These are phyloP conservation scores for Trachelus stipa DNA, from an alignment of 2,888 invertebrate genomes.

Conservation along the genomic window DNA sequence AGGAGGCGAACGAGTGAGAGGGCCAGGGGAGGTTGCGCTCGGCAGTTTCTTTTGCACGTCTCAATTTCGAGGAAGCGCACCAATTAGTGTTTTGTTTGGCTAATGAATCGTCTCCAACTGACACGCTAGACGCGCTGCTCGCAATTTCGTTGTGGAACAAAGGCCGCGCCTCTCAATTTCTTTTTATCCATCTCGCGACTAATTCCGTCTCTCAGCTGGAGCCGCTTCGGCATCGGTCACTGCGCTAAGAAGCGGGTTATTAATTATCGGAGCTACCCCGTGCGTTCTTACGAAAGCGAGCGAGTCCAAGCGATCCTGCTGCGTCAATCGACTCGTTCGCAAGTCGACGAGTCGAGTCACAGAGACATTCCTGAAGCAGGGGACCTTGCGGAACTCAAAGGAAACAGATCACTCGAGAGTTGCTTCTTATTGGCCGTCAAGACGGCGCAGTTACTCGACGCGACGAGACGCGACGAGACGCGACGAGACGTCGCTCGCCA, in stretches of 20 bases:
- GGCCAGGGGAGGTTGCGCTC: neutral
- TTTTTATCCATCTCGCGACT: too few species aligned
- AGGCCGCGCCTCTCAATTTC: neutral
- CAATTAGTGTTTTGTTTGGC: conserved; percentile 56
- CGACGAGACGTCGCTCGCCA: neutral
- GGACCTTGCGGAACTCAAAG: conserved; percentile 18
- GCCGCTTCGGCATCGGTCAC: too few species aligned
- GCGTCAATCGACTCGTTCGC: too few species aligned
- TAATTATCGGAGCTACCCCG: conserved; percentile 47
- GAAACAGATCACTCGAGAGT: conserved; percentile 33
- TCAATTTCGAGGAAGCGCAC: conserved; percentile 47
- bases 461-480: neutral
- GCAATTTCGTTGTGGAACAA: neutral
- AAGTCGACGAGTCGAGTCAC: conserved; percentile 30
- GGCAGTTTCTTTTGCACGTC: neutral
- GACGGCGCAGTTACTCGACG: neutral
- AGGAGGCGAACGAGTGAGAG: too few species aligned
- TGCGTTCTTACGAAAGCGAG: neutral
- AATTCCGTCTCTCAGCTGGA: too few species aligned
- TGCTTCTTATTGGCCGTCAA: conserved; percentile 36
- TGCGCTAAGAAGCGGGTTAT: conserved; percentile 50
- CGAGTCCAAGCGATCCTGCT: neutral
- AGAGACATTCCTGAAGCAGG: conserved; percentile 35
- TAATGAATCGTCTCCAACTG: conserved; percentile 42
- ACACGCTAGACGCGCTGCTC: neutral